Evolutionary conservation across 2,797 vertebrate species (phyloP), one percentile per base, ranked within the genome.

Genomic region (Thalassophryne amazonica): DNA sequence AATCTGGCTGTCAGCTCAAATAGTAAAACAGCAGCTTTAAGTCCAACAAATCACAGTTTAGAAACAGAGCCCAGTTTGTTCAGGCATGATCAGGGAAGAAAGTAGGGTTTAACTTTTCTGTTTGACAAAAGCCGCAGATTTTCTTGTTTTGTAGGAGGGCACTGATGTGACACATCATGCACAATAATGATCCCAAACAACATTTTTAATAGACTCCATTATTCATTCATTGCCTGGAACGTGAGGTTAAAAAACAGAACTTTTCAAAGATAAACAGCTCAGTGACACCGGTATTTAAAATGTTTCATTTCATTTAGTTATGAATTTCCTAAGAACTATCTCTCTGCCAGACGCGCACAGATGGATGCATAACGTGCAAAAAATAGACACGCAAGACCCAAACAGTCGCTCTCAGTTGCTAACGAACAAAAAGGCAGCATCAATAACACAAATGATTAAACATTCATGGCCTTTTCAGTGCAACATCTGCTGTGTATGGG

Each of bases 1-100:
- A 94, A 96, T 97, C 97, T 96, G 94, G 93, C 95, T 96, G 94
- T 95, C 92, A 98, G 95, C 94, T 97, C 93, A 97, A 95, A 97
- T 94, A 95, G 93, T 93, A 96, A 96, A 95, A 97, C 94, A 95
- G 95, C 93, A 95, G 93, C 92, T 97, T 96, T 96, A 94, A 94
- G 93, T 96, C 94, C 93, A 96, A 97, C 94, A 95, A 94, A 84
- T 84, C 75, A 70, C 78, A 80, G 68, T 82, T 84, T 81, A 63
- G 77, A 77, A 64, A 69, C 31, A 0, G 47, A 73, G 65, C 60
- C 55, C 66, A 12, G 73, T 75, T 74, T 69, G 68, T 53, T 80
- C 71, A 66, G 61, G 72, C 73, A 48, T 23, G 57, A 60, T 66
- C 46, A 39, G 15, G 17, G 28, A 45, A 46, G 47, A 66, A 14